Evolutionary conservation across 2,113 vertebrate genomes (phyloP), one percentile per base, ranked within the genome.

Genomic region (Isichthys henryi): DNA sequence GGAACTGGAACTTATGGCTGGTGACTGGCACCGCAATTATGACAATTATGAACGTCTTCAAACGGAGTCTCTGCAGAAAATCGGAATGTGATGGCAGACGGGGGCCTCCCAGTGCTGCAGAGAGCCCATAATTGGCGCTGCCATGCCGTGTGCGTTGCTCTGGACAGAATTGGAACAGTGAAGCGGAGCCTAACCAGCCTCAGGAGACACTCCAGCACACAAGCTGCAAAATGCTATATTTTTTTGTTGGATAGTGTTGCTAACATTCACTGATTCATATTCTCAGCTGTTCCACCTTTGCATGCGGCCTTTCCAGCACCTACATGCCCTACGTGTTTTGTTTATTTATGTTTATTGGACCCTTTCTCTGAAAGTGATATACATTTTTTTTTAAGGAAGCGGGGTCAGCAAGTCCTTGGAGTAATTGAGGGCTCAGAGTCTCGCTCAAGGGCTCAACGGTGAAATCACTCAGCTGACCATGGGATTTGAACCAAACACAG

Each of bases 241-340:
- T 88, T 27, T 7, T 19, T 17, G 45, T 93, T 92, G 93, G 88
- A 50, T 92, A 5, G 62, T 70, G 62, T 91, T 13, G 91, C 49
- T 90, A 90, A 89, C 90, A 88, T 86, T n/a, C 91, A 83, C 31
- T 91, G 91, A 88, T 88, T 85, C 85, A 87, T 89, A 93, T 92
- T 91, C 92, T 93, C 94, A 94, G 94, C 94, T 94, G 93, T 19
- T 39, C 92, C 93, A 91, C 86, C 92, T 89, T 2, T 19, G 62
- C 91, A 88, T 90, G 45, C 31, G 88, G 90, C 91, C 56, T 88
- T 43, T 43, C 35, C 17, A 19, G 17, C 74, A 43, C 74, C 31
- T 19, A 39, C 5, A 43, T 19, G 5, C 74, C 7, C 23, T 23
- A 15, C 74, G 8, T 80, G 31, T 19, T 39, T 77, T 77, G n/a